Conservation (phyloP, 2,113 vertebrate species). For the Cephalopholis sonnerati region DNA sequence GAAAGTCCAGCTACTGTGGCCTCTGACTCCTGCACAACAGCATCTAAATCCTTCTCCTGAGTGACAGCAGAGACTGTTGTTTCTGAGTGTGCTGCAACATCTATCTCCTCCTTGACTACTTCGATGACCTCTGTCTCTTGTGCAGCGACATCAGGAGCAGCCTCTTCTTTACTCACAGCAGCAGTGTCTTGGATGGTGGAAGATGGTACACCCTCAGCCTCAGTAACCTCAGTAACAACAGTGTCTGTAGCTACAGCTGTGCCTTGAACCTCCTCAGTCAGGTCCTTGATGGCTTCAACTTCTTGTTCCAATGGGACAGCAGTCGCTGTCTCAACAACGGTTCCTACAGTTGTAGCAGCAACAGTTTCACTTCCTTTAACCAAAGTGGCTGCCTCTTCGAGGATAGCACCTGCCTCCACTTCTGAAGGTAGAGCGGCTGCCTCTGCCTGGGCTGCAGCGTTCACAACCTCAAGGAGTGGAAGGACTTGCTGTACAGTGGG, state of each 20-base stretch:
- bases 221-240: slow-evolving; percentile 37
- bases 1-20: not conserved
- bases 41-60: slow-evolving; percentile 10
- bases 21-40: slow-evolving; percentile 12
- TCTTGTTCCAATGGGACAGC: slow-evolving; percentile 36
- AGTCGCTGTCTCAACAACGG: slow-evolving; percentile 8
- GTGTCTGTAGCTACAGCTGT: slow-evolving; percentile 19
- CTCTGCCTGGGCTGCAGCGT: slow-evolving; percentile 11
- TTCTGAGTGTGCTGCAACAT: slow-evolving; percentile 2
- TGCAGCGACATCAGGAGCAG: not conserved
- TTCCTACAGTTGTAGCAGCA: slow-evolving; percentile 6
- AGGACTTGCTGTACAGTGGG: slow-evolving; percentile 29
- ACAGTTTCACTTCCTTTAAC: slow-evolving; percentile 35
- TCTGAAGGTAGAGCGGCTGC: slow-evolving; percentile 17
- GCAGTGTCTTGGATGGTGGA: slow-evolving; percentile 1
- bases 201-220: slow-evolving; percentile 8
- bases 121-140: not conserved
- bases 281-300: slow-evolving; percentile 31
- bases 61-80: not conserved
- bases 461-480: slow-evolving; percentile 23
- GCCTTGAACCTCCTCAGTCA: slow-evolving; percentile 22
- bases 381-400: slow-evolving; percentile 28
- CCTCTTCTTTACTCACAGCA: slow-evolving; percentile 9
- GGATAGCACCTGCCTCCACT: slow-evolving; percentile 38
- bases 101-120: slow-evolving; percentile 6